Conservation (phyloP, 35 echinoderm and acorn worm species). For the Anneissia japonica region DNA sequence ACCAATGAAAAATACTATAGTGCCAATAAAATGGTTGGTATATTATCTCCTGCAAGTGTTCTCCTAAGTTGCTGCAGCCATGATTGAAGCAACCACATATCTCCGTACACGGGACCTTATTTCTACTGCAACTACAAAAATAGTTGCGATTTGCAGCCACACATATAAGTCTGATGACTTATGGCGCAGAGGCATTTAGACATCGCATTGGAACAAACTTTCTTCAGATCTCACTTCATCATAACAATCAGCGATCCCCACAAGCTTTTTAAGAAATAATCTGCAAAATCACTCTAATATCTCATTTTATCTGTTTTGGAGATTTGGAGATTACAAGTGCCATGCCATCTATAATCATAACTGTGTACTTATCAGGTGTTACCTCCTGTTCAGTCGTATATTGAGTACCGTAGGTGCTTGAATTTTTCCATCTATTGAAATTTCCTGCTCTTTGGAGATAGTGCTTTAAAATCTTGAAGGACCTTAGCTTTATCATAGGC, state of each 20-base stretch:
- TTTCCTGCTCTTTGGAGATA: neutral
- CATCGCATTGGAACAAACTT: too few species aligned
- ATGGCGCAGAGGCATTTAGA: too few species aligned
- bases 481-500: slow-evolving; percentile 2
- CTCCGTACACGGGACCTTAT: too few species aligned
- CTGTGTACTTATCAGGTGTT: neutral
- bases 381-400: neutral
- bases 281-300: neutral
- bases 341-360: slow-evolving; percentile 21
- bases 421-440: neutral
- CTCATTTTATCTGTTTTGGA: neutral
- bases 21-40: too few species aligned
- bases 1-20: too few species aligned
- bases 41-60: too few species aligned
- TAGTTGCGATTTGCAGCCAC: too few species aligned
- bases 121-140: too few species aligned
- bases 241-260: neutral
- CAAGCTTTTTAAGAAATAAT: neutral
- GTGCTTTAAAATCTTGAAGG: neutral
- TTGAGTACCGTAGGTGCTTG: neutral
- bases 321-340: slow-evolving; percentile 8
- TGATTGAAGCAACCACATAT: too few species aligned
- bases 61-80: too few species aligned
- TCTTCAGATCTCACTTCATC: slow-evolving; percentile 11
- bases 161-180: too few species aligned